Evolutionary conservation across 2,113 vertebrate genomes (phyloP), one percentile per base, ranked within the genome.

Genomic region (Chaetodon auriga): DNA sequence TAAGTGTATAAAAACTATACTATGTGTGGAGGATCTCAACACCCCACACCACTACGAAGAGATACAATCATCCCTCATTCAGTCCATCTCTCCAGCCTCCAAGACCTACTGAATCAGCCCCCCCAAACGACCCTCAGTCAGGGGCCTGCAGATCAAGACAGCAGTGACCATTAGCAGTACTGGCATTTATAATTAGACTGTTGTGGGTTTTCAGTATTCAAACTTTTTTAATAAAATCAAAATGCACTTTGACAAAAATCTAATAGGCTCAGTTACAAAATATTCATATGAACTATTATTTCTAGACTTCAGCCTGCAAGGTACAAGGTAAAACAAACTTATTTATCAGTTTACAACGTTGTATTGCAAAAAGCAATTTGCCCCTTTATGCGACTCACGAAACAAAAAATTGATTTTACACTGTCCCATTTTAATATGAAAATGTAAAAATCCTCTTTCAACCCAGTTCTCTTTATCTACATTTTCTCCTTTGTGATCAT

Each of bases 61-160:
- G 80, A 77, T 46, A 68, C 80, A 83, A 66, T 88, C 88, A 89
- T 92, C 76, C 77, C 45, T 92, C 89, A 87, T 48, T 1, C 16
- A 74, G 25, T 68, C 70, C 41, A 43, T 68, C 75, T 68, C 63
- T 82, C 68, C 55, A 82, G 45, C 72, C 60, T 76, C 83, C 57
- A 55, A 77, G 55, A 68, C 58, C 58, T 68, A 78, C 89, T 86
- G 80, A 89, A 92, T 86, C 46, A 45, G 1, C 48, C 45, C 64
- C 58, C 35, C 23, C 1, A 10, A 30, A 30, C 57, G 53, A 38
- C 58, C 0, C 25, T 75, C 77, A 51, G 1, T 65, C 23, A 43
- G 16, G 57, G 61, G 77, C 11, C 82, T 68, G 72, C 65, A 21
- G 78, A 87, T 87, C 81, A 82, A 75, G 78, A 80, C 89, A 83